Conservation (phyloP, 2,888 invertebrate species). For the Beris chalybata region DNA sequence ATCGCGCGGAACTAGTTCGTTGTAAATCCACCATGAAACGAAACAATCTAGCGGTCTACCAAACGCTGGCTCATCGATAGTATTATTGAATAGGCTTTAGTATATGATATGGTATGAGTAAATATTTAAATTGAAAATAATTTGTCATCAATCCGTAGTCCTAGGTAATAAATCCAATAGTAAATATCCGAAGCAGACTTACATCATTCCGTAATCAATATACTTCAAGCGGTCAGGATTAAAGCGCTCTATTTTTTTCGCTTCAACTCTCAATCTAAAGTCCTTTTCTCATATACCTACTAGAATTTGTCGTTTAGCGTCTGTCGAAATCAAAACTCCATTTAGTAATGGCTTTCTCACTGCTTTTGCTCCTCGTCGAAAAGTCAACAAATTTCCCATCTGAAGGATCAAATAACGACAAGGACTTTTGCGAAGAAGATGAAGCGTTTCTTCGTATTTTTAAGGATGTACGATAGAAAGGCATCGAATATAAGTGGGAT, state of each 20-base stretch:
- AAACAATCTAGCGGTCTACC: no score
- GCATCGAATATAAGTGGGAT: conserved; percentile 5
- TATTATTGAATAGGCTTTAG: no score
- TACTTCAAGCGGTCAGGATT: conserved; percentile 22
- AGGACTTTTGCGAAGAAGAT: conserved; percentile 12
- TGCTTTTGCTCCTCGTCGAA: conserved; percentile 24
- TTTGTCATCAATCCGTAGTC: background rate
- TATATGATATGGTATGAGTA: no score
- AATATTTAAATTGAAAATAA: no score
- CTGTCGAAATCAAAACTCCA: conserved; percentile 32
- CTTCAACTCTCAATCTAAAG: conserved; percentile 19
- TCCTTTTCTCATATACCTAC: conserved; percentile 13
- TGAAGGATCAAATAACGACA: conserved; percentile 29
- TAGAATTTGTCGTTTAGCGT: conserved; percentile 27
- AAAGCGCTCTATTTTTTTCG: conserved; percentile 10
- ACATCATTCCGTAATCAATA: conserved; percentile 31
- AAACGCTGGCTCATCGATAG: no score
- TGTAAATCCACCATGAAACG: no score
- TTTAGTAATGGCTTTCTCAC: conserved; percentile 28
- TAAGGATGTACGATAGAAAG: conserved; percentile 12
- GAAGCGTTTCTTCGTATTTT: conserved; percentile 23
- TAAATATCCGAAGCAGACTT: conserved; percentile 6
- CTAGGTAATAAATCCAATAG: conserved; percentile 21
- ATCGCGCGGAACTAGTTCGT: no score
- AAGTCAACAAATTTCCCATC: conserved; percentile 29